Percentiles rank a stretch among this genome's conserved stretches.
Conservation (phyloP, 92 coral and sea anemone genomes). For the Umimayanthus chanpuru region DNA sequence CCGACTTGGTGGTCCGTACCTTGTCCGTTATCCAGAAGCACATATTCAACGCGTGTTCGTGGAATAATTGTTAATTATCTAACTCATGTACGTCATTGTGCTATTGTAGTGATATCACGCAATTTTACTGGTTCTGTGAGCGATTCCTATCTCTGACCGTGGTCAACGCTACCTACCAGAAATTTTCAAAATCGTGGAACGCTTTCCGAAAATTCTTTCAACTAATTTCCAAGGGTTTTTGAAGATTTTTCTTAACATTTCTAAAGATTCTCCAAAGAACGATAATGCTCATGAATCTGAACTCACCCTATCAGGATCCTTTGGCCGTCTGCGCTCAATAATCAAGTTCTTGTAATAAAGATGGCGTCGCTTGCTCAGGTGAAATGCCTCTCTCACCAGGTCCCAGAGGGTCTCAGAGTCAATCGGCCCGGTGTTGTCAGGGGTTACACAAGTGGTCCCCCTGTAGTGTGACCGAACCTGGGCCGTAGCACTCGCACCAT, state of each 20-base stretch:
- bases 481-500: conserved; percentile 15
- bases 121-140: no score
- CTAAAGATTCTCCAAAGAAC: background rate
- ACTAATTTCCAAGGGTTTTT: no score
- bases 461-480: conserved; percentile 9
- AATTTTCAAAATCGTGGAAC: no score
- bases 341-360: conserved; percentile 39
- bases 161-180: no score
- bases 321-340: conserved; percentile 16
- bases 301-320: conserved; percentile 59
- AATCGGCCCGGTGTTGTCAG: conserved; percentile 65
- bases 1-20: no score
- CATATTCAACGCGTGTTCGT: no score
- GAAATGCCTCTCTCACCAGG: conserved; percentile 75
- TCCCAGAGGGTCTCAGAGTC: conserved; percentile 64
- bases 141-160: no score
- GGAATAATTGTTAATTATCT: no score
- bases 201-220: no score
- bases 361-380: conserved; percentile 58
- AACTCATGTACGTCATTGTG: no score
- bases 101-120: no score
- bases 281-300: background rate
- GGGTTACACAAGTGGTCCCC: conserved; percentile 51
- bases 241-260: background rate
- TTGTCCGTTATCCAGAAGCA: no score